A percentile compares a stretch with the other conserved stretches of the same genome.
These are phyloP conservation scores for Bombylius major DNA, from an alignment of 2,888 invertebrate genomes.

Conservation along the genomic window DNA sequence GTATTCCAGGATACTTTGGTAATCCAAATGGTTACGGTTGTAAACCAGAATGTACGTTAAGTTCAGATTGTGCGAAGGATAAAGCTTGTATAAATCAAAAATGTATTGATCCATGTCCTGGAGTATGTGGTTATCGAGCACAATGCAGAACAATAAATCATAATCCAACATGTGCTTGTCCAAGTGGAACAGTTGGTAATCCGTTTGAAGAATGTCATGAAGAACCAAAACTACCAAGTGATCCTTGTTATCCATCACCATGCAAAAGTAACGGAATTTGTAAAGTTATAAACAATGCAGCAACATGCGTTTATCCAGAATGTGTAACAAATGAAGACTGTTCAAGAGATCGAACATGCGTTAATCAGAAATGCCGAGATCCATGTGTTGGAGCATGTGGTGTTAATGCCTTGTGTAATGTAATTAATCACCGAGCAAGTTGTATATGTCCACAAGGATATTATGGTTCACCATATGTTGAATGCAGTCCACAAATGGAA, in stretches of 20 bases:
- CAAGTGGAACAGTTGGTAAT: conserved; percentile 59
- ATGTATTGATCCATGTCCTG: conserved; percentile 68
- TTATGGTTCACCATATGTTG: conserved; percentile 62
- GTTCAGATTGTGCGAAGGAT: conserved; percentile 63
- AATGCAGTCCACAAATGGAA: conserved; percentile 46
- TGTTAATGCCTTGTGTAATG: conserved; percentile 66
- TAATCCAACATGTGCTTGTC: conserved; percentile 74
- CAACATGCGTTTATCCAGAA: conserved; percentile 71
- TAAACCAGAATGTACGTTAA: conserved; percentile 70
- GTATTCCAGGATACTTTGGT: conserved; percentile 61
- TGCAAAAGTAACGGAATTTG: conserved; percentile 76
- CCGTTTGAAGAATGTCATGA: conserved; percentile 59
- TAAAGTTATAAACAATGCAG: conserved; percentile 52
- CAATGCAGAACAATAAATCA: conserved; percentile 71
- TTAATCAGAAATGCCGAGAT: conserved; percentile 69
- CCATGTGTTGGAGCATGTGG: conserved; percentile 76
- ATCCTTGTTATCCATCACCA: conserved; percentile 77
- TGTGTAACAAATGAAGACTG: conserved; percentile 84
- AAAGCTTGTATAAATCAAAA: conserved; percentile 66
- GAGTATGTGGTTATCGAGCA: conserved; percentile 65
- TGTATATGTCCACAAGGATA: conserved; percentile 73
- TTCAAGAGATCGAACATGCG: conserved; percentile 65
- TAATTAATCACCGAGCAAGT: conserved; percentile 65
- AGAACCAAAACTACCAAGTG: conserved; percentile 34
- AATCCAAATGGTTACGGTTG: conserved; percentile 56